Base-by-base conservation (phyloP, 2,797 vertebrate genomes). In the Protonibea diacanthus region DNA sequence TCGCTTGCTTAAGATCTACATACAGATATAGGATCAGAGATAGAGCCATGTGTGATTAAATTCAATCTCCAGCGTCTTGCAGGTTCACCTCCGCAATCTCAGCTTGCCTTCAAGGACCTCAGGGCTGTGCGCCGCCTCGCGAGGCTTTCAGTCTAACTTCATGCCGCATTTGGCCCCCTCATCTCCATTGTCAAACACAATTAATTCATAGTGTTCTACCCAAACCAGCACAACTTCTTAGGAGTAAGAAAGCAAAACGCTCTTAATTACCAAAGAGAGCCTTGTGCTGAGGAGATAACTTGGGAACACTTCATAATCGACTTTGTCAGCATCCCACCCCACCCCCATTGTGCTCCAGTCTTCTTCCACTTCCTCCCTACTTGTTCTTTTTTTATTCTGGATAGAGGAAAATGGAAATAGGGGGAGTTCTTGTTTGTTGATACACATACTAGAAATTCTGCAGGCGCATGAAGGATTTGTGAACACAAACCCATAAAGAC, bases 201-300 rank as follows among this genome's bases (percentile, higher is more conserved):
- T 94, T 92, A 91, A 89, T 91, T 92, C 78, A 88, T 69, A 51
- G 61, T 70, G 57, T 85, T 90, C 81, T 71, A 49, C 76, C 66
- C 63, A 63, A 91, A 90, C 78, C 74, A 55, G 68, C 68, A 82
- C 71, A 78, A 89, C 89, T 91, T 84, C 72, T 75, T 74, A 78
- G 84, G 48, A 76, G 64, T 72, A 52, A 82, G 91, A 86, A 90
- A 89, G 83, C 79, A 80, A 89, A 93, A 85, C 33, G 60, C 67
- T 86, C 83, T 88, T 94, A 93, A 95, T 95, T 94, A 94, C 90
- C 81, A 89, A 88, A 86, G 81, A 88, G 83, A 80, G 87, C 69
- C 84, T 79, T 89, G 93, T 66, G 83, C 89, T 33, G 72, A 82
- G 76, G 73, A 90, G 92, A 94, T 93, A 93, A 93, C 86, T 86